Evolutionary conservation across 37 sponge, comb jelly and placozoan genomes (phyloP), one percentile per base, ranked within the genome.

Genomic region (Lycopodina hypogea): DNA sequence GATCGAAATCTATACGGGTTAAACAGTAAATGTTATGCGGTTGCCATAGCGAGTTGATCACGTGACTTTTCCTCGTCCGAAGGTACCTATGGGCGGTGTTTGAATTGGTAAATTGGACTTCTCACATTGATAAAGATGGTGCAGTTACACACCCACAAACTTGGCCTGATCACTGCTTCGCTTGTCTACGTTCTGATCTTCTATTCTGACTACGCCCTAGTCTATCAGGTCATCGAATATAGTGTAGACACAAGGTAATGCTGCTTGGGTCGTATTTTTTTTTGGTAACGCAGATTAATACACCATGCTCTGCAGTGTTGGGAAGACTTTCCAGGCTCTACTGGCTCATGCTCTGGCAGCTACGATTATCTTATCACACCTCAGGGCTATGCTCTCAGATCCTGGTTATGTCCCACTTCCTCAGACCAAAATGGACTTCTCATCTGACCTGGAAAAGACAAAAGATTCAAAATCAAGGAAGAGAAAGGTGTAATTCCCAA

Each of bases 381-480:
- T 93, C 29, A 78, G 91, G 62, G 76, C 87, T 3, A 61, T 79
- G 68, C 59, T 90, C 28, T 74, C 87, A 22, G 63, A 89, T 69
- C 94, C 94, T 75, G 94, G 94, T 4, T 86, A 89, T 72, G 94
- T 93, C 60, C 91, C 83, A 6, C 67, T 81, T 61, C 78, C 94
- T 4, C 64, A 37, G 18, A 90, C 78, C 15, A 93, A 93, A 68
- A 75, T 93, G 8, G 94, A 93, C 70, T 93, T 93, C 53, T 86
- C 91, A 24, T 87, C 88, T 30, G 91, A 87, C 71, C 37, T 75
- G 55, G 89, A 89, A 42, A 76, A 66, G 50, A 22, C 62, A 11
- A 75, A 52, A 34, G 38, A 53, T 12, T 64, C 21, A 26, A 61
- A 82, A 33, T 48, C 37, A 57, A 83, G 75, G 68, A 78, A 71